Evolutionary conservation across 2,888 invertebrate species (phyloP).

Genomic region (Lathronympha strigana): DNA sequence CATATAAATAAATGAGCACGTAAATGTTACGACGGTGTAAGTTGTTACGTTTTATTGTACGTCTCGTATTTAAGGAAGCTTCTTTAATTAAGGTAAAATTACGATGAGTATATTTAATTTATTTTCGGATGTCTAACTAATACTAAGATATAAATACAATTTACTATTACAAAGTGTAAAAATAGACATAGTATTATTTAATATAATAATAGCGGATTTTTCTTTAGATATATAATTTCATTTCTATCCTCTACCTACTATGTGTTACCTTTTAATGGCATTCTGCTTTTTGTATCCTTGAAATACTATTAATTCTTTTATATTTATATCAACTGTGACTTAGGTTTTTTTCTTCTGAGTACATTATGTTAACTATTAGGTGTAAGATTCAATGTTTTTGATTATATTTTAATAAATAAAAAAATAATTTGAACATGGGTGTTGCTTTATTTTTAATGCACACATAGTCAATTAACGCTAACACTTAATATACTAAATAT

Average conservation of each 20-base stretch:
- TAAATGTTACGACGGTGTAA: background rate
- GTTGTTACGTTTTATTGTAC: no score
- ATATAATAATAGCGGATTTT: conserved; percentile 1
- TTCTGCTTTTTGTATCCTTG: conserved; percentile 16
- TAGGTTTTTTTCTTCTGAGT: background rate
- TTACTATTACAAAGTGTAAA: background rate
- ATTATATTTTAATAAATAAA: conserved; percentile 10
- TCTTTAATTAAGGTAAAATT: no score
- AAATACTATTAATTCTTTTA: conserved; percentile 5
- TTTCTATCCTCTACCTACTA: background rate
- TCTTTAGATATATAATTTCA: background rate
- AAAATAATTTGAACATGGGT: background rate
- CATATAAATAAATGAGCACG: background rate
- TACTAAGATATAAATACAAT: background rate
- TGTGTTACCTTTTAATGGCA: background rate
- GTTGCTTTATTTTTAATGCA: conserved; percentile 7
- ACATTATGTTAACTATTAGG: background rate
- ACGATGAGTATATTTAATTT: no score
- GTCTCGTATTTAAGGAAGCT: no score
- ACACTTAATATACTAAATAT: conserved; percentile 1
- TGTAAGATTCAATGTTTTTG: background rate
- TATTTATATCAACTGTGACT: conserved; percentile 2
- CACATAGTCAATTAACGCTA: background rate
- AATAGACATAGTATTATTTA: background rate
- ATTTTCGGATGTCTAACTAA: no score